Base-by-base conservation (phyloP, 2,888 invertebrate species). In the Leptopilina syphax region DNA sequence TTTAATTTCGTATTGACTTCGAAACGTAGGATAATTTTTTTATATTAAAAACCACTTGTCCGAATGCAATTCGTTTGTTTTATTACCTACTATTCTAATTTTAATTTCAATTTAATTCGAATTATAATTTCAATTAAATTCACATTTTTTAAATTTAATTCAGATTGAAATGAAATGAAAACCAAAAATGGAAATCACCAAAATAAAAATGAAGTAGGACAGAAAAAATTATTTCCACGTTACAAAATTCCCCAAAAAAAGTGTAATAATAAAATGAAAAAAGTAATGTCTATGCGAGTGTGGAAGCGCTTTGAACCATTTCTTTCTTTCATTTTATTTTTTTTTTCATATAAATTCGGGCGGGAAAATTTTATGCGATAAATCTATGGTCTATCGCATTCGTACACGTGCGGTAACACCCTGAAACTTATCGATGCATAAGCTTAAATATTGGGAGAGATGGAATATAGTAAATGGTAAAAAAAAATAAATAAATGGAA, bases 391-490 rank as follows among this genome's bases (percentile, higher is more conserved):
- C 73, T 54, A 34, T 73, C 57, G 57, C 73, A 73, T 73, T 73
- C 57, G 73, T 73, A 73, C 34, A 73, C 73, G 24, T 73, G 70
- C 70, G 57, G 57, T 34, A 73, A 57, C n/a, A 73, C 34, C 73
- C 73, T 34, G 54, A 54, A 73, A 73, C 73, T 73, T 73, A 73
- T 73, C 57, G 73, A 73, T 73, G 73, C 73, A 73, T 73, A 73
- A 73, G 73, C 57, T 73, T 73, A 73, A 54, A 57, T 73, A 73
- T 73, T 73, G 73, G 54, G 73, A 73, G 70, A 73, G 73, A 73
- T 57, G 73, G n/a, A 73, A 73, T 73, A 27, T 73, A 27, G n/a
- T 27, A 3, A n/a, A 13, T n/a, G 73, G n/a, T 34, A 34, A 73
- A 41, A 41, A 34, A 57, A 57, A 66, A 65, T 57, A 73, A 73